These are phyloP conservation scores for Macaria liturata DNA, from an alignment of 2,888 invertebrate species.

Conservation along the genomic window DNA sequence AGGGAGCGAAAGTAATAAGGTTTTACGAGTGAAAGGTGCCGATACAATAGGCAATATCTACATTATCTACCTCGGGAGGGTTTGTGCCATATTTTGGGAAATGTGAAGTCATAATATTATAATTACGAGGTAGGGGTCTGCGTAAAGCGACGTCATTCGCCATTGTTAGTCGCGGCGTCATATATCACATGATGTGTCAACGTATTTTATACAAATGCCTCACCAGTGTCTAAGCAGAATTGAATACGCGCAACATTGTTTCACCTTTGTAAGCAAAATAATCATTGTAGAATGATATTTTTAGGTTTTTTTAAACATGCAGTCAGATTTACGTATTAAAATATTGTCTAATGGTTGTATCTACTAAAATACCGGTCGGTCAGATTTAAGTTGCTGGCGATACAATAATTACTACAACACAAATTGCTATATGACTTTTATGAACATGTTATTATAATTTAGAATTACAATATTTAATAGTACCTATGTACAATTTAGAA, in stretches of 20 bases:
- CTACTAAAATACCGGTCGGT: too few species aligned
- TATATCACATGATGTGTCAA: conserved; percentile 58
- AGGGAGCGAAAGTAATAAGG: conserved; percentile 42
- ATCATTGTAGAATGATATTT: too few species aligned
- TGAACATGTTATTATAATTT: too few species aligned
- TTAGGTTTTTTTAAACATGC: too few species aligned
- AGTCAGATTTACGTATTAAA: too few species aligned
- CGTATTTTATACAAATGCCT: conserved; percentile 58
- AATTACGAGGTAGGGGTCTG: conserved; percentile 62
- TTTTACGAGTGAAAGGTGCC: conserved; percentile 46
- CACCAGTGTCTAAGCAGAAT: conserved; percentile 45
- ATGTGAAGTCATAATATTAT: conserved; percentile 78
- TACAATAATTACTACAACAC: too few species aligned
- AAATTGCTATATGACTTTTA: too few species aligned
- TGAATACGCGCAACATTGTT: conserved; percentile 31
- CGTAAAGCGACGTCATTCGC: conserved; percentile 66
- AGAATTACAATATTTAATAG: too few species aligned
- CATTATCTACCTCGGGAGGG: conserved; percentile 45
- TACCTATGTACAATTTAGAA: too few species aligned
- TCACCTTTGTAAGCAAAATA: conserved; percentile 10
- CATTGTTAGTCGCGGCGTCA: conserved; percentile 64
- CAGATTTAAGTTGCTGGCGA: too few species aligned
- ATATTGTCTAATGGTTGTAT: too few species aligned
- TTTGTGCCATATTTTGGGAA: conserved; percentile 51
- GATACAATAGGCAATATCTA: conserved; percentile 46